Evolutionary conservation across 1,140 invertebrate species (phyloP), one percentile per base, ranked within the genome.

Genomic region (Epicauta chinensis): DNA sequence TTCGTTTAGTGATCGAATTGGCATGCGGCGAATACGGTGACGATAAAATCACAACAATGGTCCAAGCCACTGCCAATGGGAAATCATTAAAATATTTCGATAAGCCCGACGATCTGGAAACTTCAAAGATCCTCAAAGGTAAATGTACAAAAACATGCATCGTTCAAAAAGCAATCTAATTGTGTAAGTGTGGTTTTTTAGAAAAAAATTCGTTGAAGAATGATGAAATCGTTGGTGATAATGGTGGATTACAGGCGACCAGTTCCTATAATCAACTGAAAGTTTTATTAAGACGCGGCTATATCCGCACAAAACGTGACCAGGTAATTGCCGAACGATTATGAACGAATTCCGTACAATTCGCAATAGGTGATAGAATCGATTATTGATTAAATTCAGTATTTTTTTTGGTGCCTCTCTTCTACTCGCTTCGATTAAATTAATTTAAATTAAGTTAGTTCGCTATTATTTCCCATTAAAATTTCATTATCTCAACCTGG

Each of bases 1-100:
- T n/a, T n/a, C n/a, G n/a, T n/a, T n/a, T 63, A 88, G 86, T 88
- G 10, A 93, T 94, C 63, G 91, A 95, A 74, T 73, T 95, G 56
- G 88, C 92, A 0, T 89, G 87, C 54, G 91, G 86, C 0, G 92
- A 96, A 69, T 89, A 93, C 60, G 93, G 92, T 0, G 79, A 86
- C 13, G 86, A 83, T 61, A 91, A 83, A 72, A 81, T 92, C 2
- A 69, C 81, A 15, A 69, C 77, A 15, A 75, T 96, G 47, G 83
- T 85, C 3, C 71, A 74, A 2, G 84, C 81, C 47, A 81, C 85
- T 0, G 75, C 84, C 53, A 91, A 91, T 63, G 91, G 91, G 2
- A 77, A 73, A 62, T 78, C 71, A 51, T 56, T 82, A 1, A 71
- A 76, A 9, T 90, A 84, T 82, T 87, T 89, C 48, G 73, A 80